Evolutionary conservation across 2,797 vertebrate species (phyloP).

Genomic region (Peromyscus aztecus): DNA sequence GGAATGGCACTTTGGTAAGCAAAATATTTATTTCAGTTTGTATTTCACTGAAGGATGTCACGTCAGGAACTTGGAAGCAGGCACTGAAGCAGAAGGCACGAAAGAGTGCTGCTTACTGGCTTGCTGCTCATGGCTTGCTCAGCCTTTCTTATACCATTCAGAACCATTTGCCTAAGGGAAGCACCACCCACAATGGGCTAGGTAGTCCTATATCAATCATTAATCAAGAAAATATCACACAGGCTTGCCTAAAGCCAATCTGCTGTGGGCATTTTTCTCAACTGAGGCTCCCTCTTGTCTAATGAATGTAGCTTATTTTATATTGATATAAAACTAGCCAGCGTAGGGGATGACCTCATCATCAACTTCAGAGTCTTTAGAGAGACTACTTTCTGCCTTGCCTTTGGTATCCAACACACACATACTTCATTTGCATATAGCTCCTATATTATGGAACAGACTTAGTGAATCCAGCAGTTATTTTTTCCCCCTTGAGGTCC

Average conservation of each 20-base stretch:
- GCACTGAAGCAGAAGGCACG: neutral
- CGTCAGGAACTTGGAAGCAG: neutral
- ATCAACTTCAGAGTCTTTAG: neutral
- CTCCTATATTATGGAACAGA: neutral
- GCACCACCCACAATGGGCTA: too few relatives aligned
- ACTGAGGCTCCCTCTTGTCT: neutral
- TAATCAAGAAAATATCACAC: neutral
- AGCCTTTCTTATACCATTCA: neutral
- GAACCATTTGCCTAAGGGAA: neutral
- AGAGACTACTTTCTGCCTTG: constrained; percentile 24
- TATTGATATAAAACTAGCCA: neutral
- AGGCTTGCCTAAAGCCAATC: neutral
- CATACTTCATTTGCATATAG: constrained; percentile 1
- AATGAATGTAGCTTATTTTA: neutral
- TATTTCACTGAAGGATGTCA: neutral
- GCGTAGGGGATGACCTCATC: neutral
- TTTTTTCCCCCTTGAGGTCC: neutral
- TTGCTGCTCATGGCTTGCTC: neutral
- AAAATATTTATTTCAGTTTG: neutral
- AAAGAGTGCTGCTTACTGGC: neutral
- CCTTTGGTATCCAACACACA: neutral
- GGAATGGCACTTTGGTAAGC: neutral
- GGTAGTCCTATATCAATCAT: neutral
- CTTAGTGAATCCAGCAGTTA: neutral
- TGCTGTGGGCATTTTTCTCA: neutral